These are phyloP conservation scores for Pogonomyrmex californicus DNA, from an alignment of 1,140 invertebrate genomes.

Conservation along the genomic window DNA sequence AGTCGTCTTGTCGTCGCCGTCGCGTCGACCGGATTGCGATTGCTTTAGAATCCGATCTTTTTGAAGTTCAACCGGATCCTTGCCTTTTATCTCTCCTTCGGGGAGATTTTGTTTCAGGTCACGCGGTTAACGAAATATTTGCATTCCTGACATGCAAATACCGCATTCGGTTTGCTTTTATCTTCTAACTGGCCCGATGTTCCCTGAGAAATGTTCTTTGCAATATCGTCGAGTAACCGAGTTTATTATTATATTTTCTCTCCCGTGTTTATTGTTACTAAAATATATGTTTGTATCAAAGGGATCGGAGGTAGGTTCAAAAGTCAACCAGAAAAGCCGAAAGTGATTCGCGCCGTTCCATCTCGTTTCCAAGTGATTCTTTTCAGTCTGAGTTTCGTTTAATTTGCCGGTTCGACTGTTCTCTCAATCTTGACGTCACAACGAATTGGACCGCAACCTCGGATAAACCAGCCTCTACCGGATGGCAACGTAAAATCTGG, in stretches of 20 bases:
- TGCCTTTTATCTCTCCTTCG: not conserved
- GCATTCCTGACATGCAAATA: slow-evolving; percentile 40
- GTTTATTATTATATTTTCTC: not conserved
- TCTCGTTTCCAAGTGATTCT: not conserved
- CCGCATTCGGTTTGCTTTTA: slow-evolving; percentile 31
- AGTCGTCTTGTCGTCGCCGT: slow-evolving; percentile 2
- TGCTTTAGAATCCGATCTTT: slow-evolving; percentile 49
- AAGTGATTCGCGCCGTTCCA: not conserved
- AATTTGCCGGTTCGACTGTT: not conserved
- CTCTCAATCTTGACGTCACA: slow-evolving; percentile 44
- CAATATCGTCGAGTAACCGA: not conserved
- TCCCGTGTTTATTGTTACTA: not conserved
- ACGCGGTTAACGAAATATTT: slow-evolving; percentile 24
- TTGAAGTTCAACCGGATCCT: slow-evolving; percentile 30
- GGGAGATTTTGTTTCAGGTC: not conserved
- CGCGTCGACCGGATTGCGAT: not conserved
- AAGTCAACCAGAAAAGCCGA: not conserved
- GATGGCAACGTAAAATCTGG: slow-evolving; percentile 48
- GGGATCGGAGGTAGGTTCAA: not conserved
- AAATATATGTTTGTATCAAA: not conserved
- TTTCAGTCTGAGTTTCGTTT: not conserved
- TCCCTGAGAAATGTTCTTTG: not conserved
- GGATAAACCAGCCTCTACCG: slow-evolving; percentile 1
- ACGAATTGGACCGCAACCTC: slow-evolving; percentile 56
- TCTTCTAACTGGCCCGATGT: not conserved